These are phyloP conservation scores for Plotosus lineatus DNA, from an alignment of 2,113 vertebrate genomes.

Conservation along the genomic window DNA sequence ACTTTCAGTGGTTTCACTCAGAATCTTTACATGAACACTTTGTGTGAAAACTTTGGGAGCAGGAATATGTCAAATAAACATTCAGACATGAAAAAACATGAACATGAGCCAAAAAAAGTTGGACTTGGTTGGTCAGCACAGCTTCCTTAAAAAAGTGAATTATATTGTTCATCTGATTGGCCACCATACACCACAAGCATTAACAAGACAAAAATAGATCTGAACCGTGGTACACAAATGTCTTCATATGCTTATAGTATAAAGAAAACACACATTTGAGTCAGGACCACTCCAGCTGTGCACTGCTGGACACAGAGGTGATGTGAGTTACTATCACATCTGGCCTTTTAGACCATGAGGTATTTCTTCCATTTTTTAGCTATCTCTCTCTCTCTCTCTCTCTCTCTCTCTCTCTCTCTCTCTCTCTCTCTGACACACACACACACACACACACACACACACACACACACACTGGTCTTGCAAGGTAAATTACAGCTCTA, in stretches of 20 bases:
- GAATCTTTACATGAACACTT: slow-evolving; percentile 14
- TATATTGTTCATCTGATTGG: neutral
- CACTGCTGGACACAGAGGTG: slow-evolving; percentile 43
- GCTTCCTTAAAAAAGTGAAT: neutral
- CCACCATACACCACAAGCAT: neutral
- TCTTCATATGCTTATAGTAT: slow-evolving; percentile 3
- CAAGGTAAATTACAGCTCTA: slow-evolving; percentile 59
- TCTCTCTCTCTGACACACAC: slow-evolving; percentile 48
- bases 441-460: slow-evolving; percentile 22
- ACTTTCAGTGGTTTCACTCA: slow-evolving; percentile 13
- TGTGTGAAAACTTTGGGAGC: slow-evolving; percentile 4
- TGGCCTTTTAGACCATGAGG: slow-evolving; percentile 33
- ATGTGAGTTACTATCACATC: slow-evolving; percentile 36
- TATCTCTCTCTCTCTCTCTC: slow-evolving; percentile 38
- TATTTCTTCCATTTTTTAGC: neutral
- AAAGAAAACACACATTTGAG: slow-evolving; percentile 19
- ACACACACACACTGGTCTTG: slow-evolving; percentile 51
- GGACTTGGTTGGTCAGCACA: neutral
- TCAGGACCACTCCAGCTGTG: slow-evolving; percentile 15
- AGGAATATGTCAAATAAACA: slow-evolving; percentile 28
- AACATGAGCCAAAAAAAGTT: neutral
- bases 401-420: slow-evolving; percentile 38
- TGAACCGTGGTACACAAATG: slow-evolving; percentile 15
- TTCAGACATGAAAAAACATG: neutral
- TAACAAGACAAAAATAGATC: neutral